Conservation (phyloP, 2,797 vertebrate genomes). For the Neosalanx taihuensis region DNA sequence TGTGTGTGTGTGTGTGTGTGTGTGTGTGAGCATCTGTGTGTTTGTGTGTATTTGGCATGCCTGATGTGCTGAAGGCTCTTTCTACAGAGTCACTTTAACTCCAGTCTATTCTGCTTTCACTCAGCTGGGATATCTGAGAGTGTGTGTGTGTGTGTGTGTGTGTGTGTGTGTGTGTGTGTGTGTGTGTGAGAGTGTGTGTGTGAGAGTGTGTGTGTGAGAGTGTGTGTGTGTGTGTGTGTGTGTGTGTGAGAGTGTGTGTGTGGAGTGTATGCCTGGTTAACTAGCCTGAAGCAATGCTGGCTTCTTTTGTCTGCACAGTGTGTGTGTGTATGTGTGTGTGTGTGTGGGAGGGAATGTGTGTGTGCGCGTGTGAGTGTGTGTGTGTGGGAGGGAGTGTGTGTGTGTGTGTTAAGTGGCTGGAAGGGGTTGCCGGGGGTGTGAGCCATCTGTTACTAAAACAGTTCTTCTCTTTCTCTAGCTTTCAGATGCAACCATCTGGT, state of each 20-base stretch:
- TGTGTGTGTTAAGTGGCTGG: conserved; percentile 15
- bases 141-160: background rate
- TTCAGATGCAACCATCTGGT: conserved; percentile 41
- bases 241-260: background rate
- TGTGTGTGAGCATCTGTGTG: conserved; percentile 15
- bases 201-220: background rate
- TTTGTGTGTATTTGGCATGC: conserved; percentile 11
- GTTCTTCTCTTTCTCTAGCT: conserved; percentile 34
- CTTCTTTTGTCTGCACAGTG: background rate
- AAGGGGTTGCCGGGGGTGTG: conserved; percentile 23
- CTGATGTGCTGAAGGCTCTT: background rate
- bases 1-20: conserved; percentile 11
- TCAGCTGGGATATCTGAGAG: background rate
- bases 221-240: background rate
- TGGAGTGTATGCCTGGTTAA: conserved; percentile 9
- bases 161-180: conserved; percentile 1
- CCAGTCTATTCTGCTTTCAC: background rate
- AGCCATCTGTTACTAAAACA: conserved; percentile 61
- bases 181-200: background rate
- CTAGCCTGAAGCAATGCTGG: background rate
- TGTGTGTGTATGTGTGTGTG: conserved; percentile 1
- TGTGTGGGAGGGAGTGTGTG: background rate
- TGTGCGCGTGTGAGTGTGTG: too few relatives aligned
- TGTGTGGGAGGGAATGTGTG: too few relatives aligned
- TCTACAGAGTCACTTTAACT: background rate